phyloP scores from a whole-genome alignment of 2,888 invertebrate species.

The Apoda limacodes region DNA sequence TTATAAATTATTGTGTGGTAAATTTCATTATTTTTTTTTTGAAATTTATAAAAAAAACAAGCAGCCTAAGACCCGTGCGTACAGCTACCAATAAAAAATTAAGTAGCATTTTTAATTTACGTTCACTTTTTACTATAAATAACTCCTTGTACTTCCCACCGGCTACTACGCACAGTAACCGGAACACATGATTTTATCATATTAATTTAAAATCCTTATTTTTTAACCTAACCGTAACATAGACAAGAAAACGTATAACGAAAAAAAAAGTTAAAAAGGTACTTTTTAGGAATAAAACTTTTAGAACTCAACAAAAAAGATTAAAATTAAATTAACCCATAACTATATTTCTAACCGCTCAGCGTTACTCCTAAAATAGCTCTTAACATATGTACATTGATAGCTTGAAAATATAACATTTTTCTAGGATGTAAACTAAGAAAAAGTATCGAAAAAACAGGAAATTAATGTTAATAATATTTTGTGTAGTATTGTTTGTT shows the following conservation, averaged over 20 bases:
- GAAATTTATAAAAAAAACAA: slow-evolving; percentile 31
- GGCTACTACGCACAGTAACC: slow-evolving; percentile 29
- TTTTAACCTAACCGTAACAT: slow-evolving; percentile 37
- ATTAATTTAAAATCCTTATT: slow-evolving; percentile 29
- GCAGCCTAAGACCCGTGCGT: slow-evolving; percentile 52
- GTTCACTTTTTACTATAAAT: slow-evolving; percentile 38
- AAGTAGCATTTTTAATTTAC: slow-evolving; percentile 39
- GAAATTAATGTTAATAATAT: too few species aligned
- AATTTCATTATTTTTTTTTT: too few species aligned
- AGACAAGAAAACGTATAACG: slow-evolving; percentile 42
- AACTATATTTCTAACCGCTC: slow-evolving; percentile 39
- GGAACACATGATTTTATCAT: slow-evolving; percentile 56
- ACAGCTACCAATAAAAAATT: slow-evolving; percentile 36
- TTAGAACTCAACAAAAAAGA: slow-evolving; percentile 52
- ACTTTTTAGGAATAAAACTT: slow-evolving; percentile 64
- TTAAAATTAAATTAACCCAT: slow-evolving; percentile 31
- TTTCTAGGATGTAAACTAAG: too few species aligned
- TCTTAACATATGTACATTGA: too few species aligned
- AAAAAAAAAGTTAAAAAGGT: slow-evolving; percentile 52
- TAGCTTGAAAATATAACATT: too few species aligned
- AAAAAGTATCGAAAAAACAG: too few species aligned
- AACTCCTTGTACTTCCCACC: slow-evolving; percentile 47
- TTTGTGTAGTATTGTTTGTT: too few species aligned
- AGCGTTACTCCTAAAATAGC: slow-evolving; percentile 40
- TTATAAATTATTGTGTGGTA: too few species aligned